phyloP scores from a whole-genome alignment of 2,888 invertebrate genomes.

The Julus scandinavius region DNA sequence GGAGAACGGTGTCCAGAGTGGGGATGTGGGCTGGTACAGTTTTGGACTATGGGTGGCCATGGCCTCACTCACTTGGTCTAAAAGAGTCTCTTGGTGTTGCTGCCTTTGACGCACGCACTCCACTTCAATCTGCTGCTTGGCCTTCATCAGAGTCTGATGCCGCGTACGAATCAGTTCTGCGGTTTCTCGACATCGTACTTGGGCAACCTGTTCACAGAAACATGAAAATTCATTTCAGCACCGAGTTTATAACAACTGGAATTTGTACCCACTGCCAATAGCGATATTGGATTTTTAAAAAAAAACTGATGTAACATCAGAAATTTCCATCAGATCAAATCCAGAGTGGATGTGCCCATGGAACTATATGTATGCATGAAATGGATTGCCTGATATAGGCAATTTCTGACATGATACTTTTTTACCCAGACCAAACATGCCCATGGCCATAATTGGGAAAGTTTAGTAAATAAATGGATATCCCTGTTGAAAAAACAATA shows the following conservation, averaged over 20 bases:
- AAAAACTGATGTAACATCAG: too few relatives aligned
- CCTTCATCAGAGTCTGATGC: slow-evolving; percentile 62
- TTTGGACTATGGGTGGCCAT: slow-evolving; percentile 40
- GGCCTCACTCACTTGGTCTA: slow-evolving; percentile 54
- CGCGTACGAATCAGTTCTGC: slow-evolving; percentile 65
- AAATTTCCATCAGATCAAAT: too few relatives aligned
- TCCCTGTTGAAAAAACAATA: too few relatives aligned
- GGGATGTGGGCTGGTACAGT: slow-evolving; percentile 54
- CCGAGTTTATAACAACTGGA: neutral
- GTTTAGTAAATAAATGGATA: too few relatives aligned
- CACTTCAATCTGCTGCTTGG: slow-evolving; percentile 61
- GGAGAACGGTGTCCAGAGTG: slow-evolving; percentile 58
- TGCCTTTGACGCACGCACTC: slow-evolving; percentile 54
- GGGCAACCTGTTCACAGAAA: slow-evolving; percentile 65
- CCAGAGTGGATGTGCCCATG: too few relatives aligned
- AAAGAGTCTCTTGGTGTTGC: slow-evolving; percentile 24
- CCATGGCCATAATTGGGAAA: too few relatives aligned
- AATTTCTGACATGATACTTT: too few relatives aligned
- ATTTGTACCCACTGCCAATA: too few relatives aligned
- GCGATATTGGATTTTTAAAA: too few relatives aligned
- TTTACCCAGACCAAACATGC: too few relatives aligned
- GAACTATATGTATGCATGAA: too few relatives aligned
- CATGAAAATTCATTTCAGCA: neutral
- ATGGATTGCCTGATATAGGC: too few relatives aligned
- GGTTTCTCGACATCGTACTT: slow-evolving; percentile 68